A percentile compares a stretch with the other conserved stretches of the same genome.
These are phyloP conservation scores for Pogonophryne albipinna DNA, from an alignment of 2,797 vertebrate species.

Conservation along the genomic window DNA sequence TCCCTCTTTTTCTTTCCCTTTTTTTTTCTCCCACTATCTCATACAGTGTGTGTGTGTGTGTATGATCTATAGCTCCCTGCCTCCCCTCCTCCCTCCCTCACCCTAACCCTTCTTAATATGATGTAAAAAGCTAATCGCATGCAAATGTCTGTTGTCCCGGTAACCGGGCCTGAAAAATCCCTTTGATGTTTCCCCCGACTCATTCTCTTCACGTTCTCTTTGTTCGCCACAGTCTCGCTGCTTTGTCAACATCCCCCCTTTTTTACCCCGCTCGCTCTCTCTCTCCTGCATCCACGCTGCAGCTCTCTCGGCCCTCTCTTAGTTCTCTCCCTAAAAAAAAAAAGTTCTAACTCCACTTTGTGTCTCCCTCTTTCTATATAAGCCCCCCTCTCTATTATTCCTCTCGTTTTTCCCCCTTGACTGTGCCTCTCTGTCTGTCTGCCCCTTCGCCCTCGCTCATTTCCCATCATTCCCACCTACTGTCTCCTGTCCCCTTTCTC, in stretches of 20 bases:
- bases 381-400: constrained; percentile 74
- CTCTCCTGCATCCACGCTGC: constrained; percentile 75
- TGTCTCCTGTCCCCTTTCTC: constrained; percentile 80
- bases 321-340: constrained; percentile 66
- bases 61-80: constrained; percentile 79
- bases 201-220: constrained; percentile 90
- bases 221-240: constrained; percentile 88
- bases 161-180: constrained; percentile 90
- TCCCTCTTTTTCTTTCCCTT: constrained; percentile 55
- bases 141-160: constrained; percentile 92
- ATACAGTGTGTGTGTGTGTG: constrained; percentile 66
- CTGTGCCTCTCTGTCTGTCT: constrained; percentile 86
- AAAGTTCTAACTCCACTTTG: constrained; percentile 81
- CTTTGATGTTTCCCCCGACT: constrained; percentile 90
- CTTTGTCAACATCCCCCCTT: constrained; percentile 86
- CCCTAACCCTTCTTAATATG: constrained; percentile 88
- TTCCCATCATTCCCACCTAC: constrained; percentile 85
- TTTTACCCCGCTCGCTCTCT: constrained; percentile 61
- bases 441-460: constrained; percentile 83
- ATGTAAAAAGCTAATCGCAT: constrained; percentile 92
- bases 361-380: constrained; percentile 78
- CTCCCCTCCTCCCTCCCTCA: constrained; percentile 64
- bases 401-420: constrained; percentile 70
- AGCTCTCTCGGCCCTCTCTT: constrained; percentile 72
- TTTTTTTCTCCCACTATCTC: constrained; percentile 51